Evolutionary conservation across 1,140 invertebrate species (phyloP), one percentile per base, ranked within the genome.

Genomic region (Aphelenchoides fujianensis): DNA sequence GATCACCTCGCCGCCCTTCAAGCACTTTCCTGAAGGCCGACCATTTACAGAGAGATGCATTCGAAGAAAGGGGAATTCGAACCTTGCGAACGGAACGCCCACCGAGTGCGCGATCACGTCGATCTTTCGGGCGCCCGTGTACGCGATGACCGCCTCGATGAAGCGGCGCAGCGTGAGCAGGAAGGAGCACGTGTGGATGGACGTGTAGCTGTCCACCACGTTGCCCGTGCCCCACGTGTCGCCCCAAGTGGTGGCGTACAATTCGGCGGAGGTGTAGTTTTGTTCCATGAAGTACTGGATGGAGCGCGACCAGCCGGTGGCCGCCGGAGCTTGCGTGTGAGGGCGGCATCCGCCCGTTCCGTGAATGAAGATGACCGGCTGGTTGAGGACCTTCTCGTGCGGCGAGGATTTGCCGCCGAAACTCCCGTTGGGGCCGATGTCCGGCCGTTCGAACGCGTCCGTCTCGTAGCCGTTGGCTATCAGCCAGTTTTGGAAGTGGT

Each of bases 251-350:
- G 82, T 83, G 12, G 82, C 75, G 68, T 83, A 83, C 3, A 83
- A 62, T 41, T 83, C 82, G 2, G 82, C 81, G 59, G 55, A 62
- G 12, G 72, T 74, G 32, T 81, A 79, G 57, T 83, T 83, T 63
- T 83, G 82, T 67, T 83, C 82, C 52, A 84, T 32, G 67, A 83
- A 83, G 37, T 83, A 83, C 68, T 83, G 82, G 67, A 83, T 84
- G 16, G 76, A 74, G 19, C 82, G 70, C 37, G 79, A 79, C 79
- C 77, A 82, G 0, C 79, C 76, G 30, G 63, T 76, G 32, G 57
- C 5, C 12, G 74, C 53, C 3, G 82, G 82, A 3, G 82, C 79
- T 63, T 83, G 82, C 27, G 82, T 83, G 66, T 84, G 79, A 1
- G 84, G 70, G 37, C 82, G 82, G 16, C 82, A 72, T 62, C 84